Percentiles rank a stretch among this genome's conserved stretches.
Conservation (phyloP, 2,888 invertebrate genomes). For the Ormyrus nitidulus region DNA sequence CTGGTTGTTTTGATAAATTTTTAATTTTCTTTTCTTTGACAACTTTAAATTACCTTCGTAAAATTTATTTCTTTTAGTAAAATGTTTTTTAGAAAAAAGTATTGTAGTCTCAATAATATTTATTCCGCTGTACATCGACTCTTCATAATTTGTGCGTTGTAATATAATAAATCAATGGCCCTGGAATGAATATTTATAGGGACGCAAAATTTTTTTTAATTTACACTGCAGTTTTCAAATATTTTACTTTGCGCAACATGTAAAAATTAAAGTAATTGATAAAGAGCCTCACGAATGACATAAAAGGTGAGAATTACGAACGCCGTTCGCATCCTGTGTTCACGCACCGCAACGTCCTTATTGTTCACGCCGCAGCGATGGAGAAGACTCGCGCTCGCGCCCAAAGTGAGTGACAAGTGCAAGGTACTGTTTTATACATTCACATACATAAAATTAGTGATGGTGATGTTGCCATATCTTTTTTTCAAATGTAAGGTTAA, state of each 20-base stretch:
- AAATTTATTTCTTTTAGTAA: neutral
- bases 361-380: slow-evolving; percentile 73
- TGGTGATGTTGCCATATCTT: slow-evolving; percentile 32
- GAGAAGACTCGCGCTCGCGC: slow-evolving; percentile 85
- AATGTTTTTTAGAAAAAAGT: too few relatives aligned
- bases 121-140: neutral
- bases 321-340: slow-evolving; percentile 74
- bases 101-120: neutral
- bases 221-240: neutral
- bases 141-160: neutral
- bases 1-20: neutral
- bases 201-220: too few relatives aligned
- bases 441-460: slow-evolving; percentile 62
- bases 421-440: slow-evolving; percentile 81
- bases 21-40: too few relatives aligned
- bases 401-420: slow-evolving; percentile 88
- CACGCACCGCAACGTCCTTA: slow-evolving; percentile 75
- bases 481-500: slow-evolving; percentile 18
- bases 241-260: neutral
- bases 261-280: slow-evolving; percentile 13
- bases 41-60: too few relatives aligned
- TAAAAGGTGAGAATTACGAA: slow-evolving; percentile 54
- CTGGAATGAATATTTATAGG: too few relatives aligned
- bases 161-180: neutral
- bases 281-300: slow-evolving; percentile 19